Conservation (phyloP, 2,888 invertebrate genomes). For the Conus canariensis region DNA sequence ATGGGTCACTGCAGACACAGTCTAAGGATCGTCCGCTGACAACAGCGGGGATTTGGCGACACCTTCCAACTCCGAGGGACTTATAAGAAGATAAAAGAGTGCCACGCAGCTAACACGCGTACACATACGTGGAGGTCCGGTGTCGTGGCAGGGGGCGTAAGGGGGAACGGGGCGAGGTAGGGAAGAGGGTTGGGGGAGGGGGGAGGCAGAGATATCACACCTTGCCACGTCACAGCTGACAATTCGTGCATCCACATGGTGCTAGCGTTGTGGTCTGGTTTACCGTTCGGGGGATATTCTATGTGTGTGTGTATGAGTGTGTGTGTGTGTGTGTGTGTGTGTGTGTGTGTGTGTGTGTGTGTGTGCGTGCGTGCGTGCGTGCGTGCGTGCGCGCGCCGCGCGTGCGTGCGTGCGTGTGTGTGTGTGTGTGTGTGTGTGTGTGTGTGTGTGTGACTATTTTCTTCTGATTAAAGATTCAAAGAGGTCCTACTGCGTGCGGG, state of each 20-base stretch:
- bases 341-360: not conserved
- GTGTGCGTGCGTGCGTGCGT: conserved; percentile 25
- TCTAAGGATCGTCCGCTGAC: not conserved
- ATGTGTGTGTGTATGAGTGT: not conserved
- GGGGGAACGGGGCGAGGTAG: not conserved
- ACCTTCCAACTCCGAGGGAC: not conserved
- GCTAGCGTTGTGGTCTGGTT: too few relatives aligned
- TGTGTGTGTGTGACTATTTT: not conserved
- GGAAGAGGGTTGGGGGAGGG: not conserved
- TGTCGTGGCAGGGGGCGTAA: not conserved
- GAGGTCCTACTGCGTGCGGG: too few relatives aligned
- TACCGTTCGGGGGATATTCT: not conserved
- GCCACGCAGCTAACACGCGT: conserved; percentile 31
- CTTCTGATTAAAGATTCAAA: too few relatives aligned
- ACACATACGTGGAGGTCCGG: not conserved
- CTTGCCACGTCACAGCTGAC: not conserved
- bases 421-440: conserved; percentile 1
- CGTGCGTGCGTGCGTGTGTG: not conserved
- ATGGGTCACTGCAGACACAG: not conserved
- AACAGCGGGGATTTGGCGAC: not conserved
- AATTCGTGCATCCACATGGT: too few relatives aligned
- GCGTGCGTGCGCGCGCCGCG: conserved; percentile 1
- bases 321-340: not conserved
- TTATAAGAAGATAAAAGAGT: conserved; percentile 24
- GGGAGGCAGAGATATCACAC: not conserved